Evolutionary conservation across 2,888 invertebrate species (phyloP), one percentile per base, ranked within the genome.

Genomic region (Arge pagana): DNA sequence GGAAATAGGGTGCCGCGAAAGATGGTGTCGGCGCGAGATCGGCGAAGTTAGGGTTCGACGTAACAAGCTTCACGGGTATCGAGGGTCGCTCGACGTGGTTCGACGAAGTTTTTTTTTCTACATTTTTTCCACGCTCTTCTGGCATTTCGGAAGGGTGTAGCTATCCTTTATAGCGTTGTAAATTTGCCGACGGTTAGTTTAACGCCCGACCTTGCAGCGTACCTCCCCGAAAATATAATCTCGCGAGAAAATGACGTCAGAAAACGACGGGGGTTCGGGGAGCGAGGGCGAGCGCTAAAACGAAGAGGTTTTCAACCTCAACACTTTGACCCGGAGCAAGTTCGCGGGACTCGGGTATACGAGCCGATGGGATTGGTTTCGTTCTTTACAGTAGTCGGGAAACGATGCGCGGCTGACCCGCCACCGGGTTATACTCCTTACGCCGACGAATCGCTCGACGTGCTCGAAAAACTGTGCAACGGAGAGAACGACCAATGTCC

Each of bases 91-190:
- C 13, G 33, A 33, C 11, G 33, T 11, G 28, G n/a, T 10, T n/a
- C n/a, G 28, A 26, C 7, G 33, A 13, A n/a, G n/a, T n/a, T n/a
- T n/a, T n/a, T n/a, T n/a, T n/a, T n/a, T n/a, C n/a, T n/a, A n/a
- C n/a, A n/a, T n/a, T n/a, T n/a, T n/a, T n/a, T n/a, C n/a, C n/a
- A n/a, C n/a, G n/a, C n/a, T n/a, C n/a, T n/a, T n/a, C n/a, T n/a
- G n/a, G n/a, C n/a, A n/a, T n/a, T n/a, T n/a, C n/a, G n/a, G 30
- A 42, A n/a, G 42, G 15, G 11, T 31, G 33, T 4, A 11, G 45
- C 33, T n/a, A 45, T 45, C 33, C 45, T 45, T 45, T 45, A 33
- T 45, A 24, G 45, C 31, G 45, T 45, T 45, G 45, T 45, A 45
- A 45, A 45, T 45, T 45, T 33, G 45, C 45, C 33, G 45, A 26